Conservation (phyloP, 2,888 invertebrate genomes). For the Auanema sp. region DNA sequence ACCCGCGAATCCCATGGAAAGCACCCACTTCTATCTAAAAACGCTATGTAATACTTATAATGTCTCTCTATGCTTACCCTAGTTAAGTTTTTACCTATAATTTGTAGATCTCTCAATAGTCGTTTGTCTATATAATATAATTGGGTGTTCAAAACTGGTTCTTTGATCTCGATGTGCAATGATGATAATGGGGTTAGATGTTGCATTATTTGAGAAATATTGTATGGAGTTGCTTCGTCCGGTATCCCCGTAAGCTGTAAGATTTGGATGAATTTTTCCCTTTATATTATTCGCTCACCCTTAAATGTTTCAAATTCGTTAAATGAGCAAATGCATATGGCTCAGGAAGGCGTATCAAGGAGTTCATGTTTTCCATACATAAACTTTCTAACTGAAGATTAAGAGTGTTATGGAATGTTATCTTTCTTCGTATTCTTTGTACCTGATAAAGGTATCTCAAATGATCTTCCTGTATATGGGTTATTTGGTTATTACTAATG, state of each 20-base stretch:
- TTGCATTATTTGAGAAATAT: constrained; percentile 44
- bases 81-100: constrained; percentile 43
- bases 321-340: constrained; percentile 40
- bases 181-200: constrained; percentile 52
- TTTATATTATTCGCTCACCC: constrained; percentile 19
- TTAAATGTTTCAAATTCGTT: constrained; percentile 43
- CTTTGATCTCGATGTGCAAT: constrained; percentile 51
- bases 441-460: constrained; percentile 46
- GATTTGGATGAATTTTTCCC: background rate
- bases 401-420: too few species aligned
- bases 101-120: constrained; percentile 45
- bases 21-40: constrained; percentile 49
- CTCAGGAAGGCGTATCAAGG: constrained; percentile 46
- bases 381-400: constrained; percentile 44
- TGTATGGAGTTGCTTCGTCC: constrained; percentile 30
- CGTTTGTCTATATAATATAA: constrained; percentile 47
- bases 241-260: constrained; percentile 51
- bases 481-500: constrained; percentile 54
- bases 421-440: background rate
- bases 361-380: constrained; percentile 48
- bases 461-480: constrained; percentile 41
- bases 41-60: background rate
- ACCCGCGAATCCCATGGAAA: constrained; percentile 54
- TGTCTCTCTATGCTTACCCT: constrained; percentile 28
- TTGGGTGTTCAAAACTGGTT: constrained; percentile 38